A percentile compares a stretch with the other conserved stretches of the same genome.
Conservation (phyloP, 2,797 vertebrate species). For the Staurois parvus region DNA sequence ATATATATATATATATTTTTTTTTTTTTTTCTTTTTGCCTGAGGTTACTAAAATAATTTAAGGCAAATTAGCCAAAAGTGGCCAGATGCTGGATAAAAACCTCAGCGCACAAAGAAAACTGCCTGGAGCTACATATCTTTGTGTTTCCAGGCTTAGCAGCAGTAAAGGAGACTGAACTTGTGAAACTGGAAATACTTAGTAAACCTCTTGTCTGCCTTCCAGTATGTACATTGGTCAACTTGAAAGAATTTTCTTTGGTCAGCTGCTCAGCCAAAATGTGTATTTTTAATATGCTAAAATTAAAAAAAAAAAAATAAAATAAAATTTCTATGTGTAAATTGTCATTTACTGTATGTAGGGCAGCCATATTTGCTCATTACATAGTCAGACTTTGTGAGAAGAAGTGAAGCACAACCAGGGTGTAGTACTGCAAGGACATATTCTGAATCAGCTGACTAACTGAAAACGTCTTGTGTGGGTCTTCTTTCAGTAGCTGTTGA, state of each 20-base stretch:
- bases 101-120: conserved; percentile 78
- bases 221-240: conserved; percentile 78
- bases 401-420: too few species aligned
- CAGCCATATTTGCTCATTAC: too few species aligned
- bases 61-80: conserved; percentile 89
- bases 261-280: conserved; percentile 82
- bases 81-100: conserved; percentile 81
- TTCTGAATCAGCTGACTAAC: too few species aligned
- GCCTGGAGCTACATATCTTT: conserved; percentile 82
- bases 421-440: too few species aligned
- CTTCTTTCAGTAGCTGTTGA: too few species aligned
- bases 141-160: conserved; percentile 70
- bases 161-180: conserved; percentile 78
- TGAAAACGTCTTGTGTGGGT: too few species aligned
- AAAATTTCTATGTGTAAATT: too few species aligned
- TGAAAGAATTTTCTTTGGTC: conserved; percentile 83
- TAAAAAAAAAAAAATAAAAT: too few species aligned
- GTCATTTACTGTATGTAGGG: too few species aligned
- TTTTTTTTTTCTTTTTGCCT: conserved; percentile 89
- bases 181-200: conserved; percentile 85
- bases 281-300: too few species aligned
- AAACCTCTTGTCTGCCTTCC: conserved; percentile 80
- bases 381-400: too few species aligned
- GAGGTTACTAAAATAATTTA: conserved; percentile 88
- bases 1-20: too few species aligned